These are phyloP conservation scores for Oscheius onirici DNA, from an alignment of 2,888 invertebrate genomes.

Conservation along the genomic window DNA sequence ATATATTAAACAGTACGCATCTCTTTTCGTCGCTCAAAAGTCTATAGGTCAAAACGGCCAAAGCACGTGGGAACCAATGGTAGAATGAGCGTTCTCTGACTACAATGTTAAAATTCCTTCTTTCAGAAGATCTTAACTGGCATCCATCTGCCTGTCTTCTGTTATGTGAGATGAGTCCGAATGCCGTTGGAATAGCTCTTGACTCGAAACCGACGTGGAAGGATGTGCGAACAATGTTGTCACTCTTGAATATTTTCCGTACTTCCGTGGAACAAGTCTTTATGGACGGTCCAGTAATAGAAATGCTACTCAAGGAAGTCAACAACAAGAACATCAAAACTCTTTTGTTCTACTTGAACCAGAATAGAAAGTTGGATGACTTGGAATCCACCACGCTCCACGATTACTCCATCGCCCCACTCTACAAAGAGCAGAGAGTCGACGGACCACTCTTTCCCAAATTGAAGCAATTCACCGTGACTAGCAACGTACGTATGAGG, in stretches of 20 bases:
- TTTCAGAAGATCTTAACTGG: conserved; percentile 49
- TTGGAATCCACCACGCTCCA: conserved; percentile 27
- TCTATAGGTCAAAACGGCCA: not conserved
- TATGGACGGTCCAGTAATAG: conserved; percentile 62
- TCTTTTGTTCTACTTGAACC: conserved; percentile 45
- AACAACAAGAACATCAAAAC: conserved; percentile 59
- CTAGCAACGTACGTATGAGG: conserved; percentile 51
- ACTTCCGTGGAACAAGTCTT: conserved; percentile 49
- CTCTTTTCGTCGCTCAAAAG: not conserved
- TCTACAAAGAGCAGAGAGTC: conserved; percentile 29
- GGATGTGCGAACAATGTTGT: conserved; percentile 44
- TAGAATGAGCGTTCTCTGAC: not conserved
- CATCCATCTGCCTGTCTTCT: conserved; percentile 57
- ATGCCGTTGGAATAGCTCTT: conserved; percentile 57
- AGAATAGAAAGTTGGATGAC: conserved; percentile 23
- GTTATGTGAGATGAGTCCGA: conserved; percentile 52
- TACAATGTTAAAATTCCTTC: not conserved
- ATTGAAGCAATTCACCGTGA: conserved; percentile 61
- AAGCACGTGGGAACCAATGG: not conserved
- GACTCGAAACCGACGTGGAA: conserved; percentile 54
- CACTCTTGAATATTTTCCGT: conserved; percentile 53
- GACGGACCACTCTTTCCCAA: conserved; percentile 59
- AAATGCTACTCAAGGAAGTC: conserved; percentile 60
- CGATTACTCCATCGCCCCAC: conserved; percentile 31
- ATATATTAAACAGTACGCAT: conserved; percentile 20